Conservation (phyloP, 2,797 vertebrate species). For the Gymnothorax reevesii region DNA sequence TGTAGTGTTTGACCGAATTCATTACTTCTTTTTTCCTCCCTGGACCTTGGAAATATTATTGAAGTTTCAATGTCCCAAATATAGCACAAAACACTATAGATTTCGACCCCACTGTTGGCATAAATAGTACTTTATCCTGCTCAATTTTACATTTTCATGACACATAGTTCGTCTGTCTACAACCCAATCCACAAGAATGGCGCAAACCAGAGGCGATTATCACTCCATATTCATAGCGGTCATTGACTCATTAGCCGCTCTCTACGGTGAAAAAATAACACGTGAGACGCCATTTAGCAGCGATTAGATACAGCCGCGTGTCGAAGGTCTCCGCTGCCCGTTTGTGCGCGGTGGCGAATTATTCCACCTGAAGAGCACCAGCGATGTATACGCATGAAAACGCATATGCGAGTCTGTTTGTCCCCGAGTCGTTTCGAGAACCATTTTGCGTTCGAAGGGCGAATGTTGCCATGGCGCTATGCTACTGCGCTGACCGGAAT, state of each 20-base stretch:
- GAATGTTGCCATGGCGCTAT: background rate
- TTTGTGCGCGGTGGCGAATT: background rate
- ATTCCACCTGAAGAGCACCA: background rate
- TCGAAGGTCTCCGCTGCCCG: background rate
- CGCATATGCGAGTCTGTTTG: background rate
- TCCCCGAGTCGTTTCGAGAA: background rate
- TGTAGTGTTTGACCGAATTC: background rate
- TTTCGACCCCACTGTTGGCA: background rate
- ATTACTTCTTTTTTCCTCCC: background rate
- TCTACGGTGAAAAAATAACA: background rate
- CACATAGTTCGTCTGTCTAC: background rate
- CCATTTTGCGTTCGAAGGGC: background rate
- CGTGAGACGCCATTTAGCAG: background rate
- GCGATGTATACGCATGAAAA: slow-evolving; percentile 1
- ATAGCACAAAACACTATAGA: background rate
- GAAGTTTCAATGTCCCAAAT: background rate
- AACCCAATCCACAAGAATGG: background rate
- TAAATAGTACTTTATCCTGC: background rate
- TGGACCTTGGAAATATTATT: background rate
- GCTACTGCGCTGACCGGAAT: background rate
- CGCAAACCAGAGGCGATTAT: background rate
- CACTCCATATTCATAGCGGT: background rate
- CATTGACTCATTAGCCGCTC: background rate
- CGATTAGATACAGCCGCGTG: background rate
- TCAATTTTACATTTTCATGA: background rate